Evolutionary conservation across 1,140 invertebrate species (phyloP), one percentile per base, ranked within the genome.

Genomic region (Aphelinus atriplicis): DNA sequence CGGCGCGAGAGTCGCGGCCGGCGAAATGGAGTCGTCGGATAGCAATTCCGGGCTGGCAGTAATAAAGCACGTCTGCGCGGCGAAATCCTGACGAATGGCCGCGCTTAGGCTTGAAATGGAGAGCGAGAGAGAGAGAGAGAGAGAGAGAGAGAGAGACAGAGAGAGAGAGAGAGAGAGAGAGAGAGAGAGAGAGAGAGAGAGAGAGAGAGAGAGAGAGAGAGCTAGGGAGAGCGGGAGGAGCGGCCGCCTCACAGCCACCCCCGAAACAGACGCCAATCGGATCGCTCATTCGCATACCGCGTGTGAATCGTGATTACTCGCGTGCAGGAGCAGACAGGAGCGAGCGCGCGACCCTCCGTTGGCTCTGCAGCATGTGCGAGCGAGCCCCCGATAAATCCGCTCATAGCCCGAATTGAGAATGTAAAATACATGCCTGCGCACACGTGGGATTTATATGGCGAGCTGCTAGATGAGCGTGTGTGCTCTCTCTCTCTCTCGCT

Each of bases 21-120:
- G 82, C 85, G 84, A 82, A 87, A 88, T 88, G 87, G 87, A 87
- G 87, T 88, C 86, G 85, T 88, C 87, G 87, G 85, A 88, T 88
- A 87, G 87, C 87, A 87, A 88, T 88, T 88, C 88, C 86, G 83
- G 85, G 84, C 83, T 83, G 85, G 80, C 83, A 82, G 86, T 87
- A 88, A 88, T 88, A 88, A 88, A 88, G 87, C 86, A 88, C 86
- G 87, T 88, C 87, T 88, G 84, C 86, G 84, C 86, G 86, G 85
- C 86, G 85, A 88, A 88, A 88, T 88, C 87, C 87, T 88, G 87
- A 88, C 85, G 86, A 88, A 88, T 88, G 84, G 87, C 83, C 83
- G 83, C 86, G 87, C 87, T 88, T 88, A 88, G 86, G 86, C 86
- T 88, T 84, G 85, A 88, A 88, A 88, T 88, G 86, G 86, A 88